Conservation (phyloP, 2,888 invertebrate genomes). For the Lasioglossum malachurum region DNA sequence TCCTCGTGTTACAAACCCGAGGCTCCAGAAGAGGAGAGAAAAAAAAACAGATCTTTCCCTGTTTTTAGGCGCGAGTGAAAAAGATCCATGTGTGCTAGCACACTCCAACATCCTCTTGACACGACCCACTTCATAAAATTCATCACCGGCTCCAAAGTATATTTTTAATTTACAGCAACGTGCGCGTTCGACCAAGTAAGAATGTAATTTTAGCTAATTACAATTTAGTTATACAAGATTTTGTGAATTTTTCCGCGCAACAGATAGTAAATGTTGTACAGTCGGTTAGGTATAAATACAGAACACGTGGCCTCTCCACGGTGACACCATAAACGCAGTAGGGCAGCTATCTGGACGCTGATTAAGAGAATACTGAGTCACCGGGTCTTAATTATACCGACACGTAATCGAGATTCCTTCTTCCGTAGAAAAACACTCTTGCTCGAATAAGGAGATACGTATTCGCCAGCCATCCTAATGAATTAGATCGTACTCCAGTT, state of each 20-base stretch:
- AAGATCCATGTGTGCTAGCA: constrained; percentile 10
- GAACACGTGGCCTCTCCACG: neutral
- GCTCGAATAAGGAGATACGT: constrained; percentile 8
- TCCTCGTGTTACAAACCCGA: neutral
- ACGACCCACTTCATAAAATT: neutral
- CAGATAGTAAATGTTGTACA: neutral
- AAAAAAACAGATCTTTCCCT: neutral
- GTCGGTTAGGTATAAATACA: neutral
- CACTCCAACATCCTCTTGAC: neutral
- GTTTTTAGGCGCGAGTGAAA: neutral
- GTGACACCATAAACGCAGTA: constrained; percentile 10
- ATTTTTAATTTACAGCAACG: neutral
- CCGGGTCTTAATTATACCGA: constrained; percentile 9
- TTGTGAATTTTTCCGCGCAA: neutral
- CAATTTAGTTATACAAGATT: neutral
- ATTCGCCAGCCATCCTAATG: neutral
- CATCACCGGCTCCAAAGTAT: neutral
- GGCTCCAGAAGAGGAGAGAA: neutral
- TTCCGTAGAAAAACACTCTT: neutral
- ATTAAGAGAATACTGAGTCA: constrained; percentile 17
- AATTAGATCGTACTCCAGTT: neutral
- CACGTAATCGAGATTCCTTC: constrained; percentile 15
- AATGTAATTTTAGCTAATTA: neutral
- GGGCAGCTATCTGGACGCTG: constrained; percentile 4
- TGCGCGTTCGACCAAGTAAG: neutral